Conservation (phyloP, 2,888 invertebrate species). For the Morinoia aosen region DNA sequence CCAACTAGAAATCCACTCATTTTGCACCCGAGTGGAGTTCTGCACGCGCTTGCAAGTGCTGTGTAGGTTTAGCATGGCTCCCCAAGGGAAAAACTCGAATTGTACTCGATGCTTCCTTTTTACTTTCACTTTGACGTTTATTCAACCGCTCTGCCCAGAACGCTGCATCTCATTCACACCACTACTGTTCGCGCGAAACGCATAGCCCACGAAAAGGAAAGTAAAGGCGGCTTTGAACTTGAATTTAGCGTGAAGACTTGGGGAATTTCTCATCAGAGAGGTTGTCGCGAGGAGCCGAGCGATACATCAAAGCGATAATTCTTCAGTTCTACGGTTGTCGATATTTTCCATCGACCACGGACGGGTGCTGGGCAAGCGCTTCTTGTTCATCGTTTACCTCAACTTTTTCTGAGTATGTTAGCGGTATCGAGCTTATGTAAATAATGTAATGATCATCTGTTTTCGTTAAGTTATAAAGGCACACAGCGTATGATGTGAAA, state of each 20-base stretch:
- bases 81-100: neutral
- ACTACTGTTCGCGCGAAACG: too few species aligned
- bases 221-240: neutral
- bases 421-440: neutral
- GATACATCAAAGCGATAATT: neutral
- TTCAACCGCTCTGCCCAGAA: neutral
- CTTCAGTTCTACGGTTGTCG: neutral
- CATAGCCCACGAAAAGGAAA: too few species aligned
- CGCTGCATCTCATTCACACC: neutral
- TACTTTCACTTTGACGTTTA: neutral
- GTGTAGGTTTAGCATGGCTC: neutral
- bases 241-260: neutral
- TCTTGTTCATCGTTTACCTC: neutral
- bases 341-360: neutral
- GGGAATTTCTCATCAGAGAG: neutral
- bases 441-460: neutral
- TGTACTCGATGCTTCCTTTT: neutral
- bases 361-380: neutral
- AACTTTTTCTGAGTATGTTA: neutral
- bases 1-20: neutral
- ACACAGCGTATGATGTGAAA: too few species aligned
- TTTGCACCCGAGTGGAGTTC: neutral
- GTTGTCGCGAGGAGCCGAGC: neutral
- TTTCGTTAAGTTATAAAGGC: neutral
- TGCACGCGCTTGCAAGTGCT: neutral